Conservation (phyloP, 2,797 vertebrate species). For the Mormyrus proboscirostris region DNA sequence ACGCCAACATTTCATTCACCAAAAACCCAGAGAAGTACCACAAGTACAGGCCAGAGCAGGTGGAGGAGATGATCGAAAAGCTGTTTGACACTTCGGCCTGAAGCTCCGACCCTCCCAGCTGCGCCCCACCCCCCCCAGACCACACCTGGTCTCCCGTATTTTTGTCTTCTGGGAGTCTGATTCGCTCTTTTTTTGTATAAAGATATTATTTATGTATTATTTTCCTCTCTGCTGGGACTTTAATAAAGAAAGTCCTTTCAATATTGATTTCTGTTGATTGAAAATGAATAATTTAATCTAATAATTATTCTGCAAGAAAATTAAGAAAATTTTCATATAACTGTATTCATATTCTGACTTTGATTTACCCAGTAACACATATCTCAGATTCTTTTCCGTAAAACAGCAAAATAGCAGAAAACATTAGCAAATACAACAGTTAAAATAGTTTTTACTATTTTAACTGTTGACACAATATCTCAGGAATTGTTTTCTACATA, state of each 20-base stretch:
- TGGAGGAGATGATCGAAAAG: constrained; percentile 91
- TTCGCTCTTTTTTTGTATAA: constrained; percentile 42
- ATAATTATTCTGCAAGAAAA: neutral
- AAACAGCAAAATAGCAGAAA: neutral
- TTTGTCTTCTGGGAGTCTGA: constrained; percentile 17
- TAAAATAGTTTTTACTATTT: neutral
- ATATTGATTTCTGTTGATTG: neutral
- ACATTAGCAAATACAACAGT: neutral
- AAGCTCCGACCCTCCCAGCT: constrained; percentile 24
- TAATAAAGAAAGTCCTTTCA: neutral
- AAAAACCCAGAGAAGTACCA: constrained; percentile 96
- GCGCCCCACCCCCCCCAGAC: neutral
- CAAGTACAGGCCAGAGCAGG: constrained; percentile 86
- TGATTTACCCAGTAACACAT: neutral
- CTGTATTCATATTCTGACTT: neutral
- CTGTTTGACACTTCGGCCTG: constrained; percentile 93
- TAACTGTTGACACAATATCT: neutral
- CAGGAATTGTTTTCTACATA: neutral
- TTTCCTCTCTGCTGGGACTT: constrained; percentile 19
- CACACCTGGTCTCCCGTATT: neutral
- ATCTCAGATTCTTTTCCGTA: neutral
- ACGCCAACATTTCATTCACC: constrained; percentile 84
- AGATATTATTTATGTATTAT: constrained; percentile 43
- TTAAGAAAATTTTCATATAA: neutral
- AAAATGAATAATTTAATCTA: neutral